Conservation (phyloP, 2,888 invertebrate genomes). For the Tenodera sinensis region DNA sequence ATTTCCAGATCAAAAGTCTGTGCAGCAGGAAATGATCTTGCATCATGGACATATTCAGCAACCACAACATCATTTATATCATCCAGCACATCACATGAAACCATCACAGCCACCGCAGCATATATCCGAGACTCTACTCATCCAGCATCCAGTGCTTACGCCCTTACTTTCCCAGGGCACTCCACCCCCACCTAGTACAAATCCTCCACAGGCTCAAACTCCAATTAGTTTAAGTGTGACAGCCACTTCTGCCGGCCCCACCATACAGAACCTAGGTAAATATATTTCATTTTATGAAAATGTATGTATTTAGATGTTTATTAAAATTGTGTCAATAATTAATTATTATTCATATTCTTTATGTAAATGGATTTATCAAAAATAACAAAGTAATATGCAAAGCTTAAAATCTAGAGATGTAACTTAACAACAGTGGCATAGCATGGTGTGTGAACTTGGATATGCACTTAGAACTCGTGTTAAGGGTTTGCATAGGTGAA, state of each 20-base stretch:
- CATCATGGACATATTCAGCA: background rate
- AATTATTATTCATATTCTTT: too few relatives aligned
- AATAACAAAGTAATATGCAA: too few relatives aligned
- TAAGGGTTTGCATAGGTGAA: too few relatives aligned
- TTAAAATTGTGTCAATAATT: too few relatives aligned
- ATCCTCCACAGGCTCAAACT: conserved; percentile 24
- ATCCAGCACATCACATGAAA: conserved; percentile 32
- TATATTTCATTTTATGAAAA: background rate
- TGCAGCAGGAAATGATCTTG: background rate
- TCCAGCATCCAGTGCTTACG: conserved; percentile 40
- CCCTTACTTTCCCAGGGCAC: conserved; percentile 40
- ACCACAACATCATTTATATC: conserved; percentile 17
- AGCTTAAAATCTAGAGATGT: too few relatives aligned
- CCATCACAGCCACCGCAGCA: background rate
- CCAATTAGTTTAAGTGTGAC: conserved; percentile 17
- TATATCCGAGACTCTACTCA: conserved; percentile 11
- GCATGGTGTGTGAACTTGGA: too few relatives aligned
- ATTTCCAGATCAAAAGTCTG: conserved; percentile 32
- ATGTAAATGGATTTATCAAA: too few relatives aligned
- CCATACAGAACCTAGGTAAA: conserved; percentile 24
- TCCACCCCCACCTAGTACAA: conserved; percentile 14
- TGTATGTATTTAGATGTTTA: too few relatives aligned
- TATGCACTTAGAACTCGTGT: too few relatives aligned
- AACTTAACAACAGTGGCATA: too few relatives aligned
- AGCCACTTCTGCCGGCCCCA: conserved; percentile 7